Evolutionary conservation across 2,888 invertebrate species (phyloP), one percentile per base, ranked within the genome.

Genomic region (Brachypalpus laphriformis): DNA sequence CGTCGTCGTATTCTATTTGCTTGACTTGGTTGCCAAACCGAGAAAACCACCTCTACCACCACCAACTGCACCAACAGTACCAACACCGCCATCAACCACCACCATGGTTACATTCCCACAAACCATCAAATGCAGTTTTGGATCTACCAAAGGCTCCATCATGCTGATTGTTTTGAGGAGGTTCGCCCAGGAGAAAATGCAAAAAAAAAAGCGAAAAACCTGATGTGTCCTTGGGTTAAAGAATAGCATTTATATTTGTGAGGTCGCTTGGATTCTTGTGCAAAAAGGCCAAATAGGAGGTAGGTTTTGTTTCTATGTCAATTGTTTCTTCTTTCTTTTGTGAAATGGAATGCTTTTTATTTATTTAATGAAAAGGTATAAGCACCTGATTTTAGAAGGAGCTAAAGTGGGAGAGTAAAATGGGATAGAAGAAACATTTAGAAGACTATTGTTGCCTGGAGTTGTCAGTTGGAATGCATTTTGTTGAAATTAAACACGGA

Each of bases 261-360:
- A 81, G 85, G 85, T 85, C 81, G 71, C 85, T 76, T 80, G 70
- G 56, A 78, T 83, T 74, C 59, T 81, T 66, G 81, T 65, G 76
- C 81, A 85, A 85, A 85, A 81, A 85, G 85, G 85, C 75, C 71
- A 81, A 81, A 85, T 85, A 81, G 56, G 7, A 85, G 71, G 71
- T 49, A 66, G 71, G 76, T 81, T 76, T 81, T 81, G 81, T 85
- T 85, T 80, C 85, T 65, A 54, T 85, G 76, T 81, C 75, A 47
- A 81, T 75, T 76, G 49, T 37, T 61, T 20, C 34, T 45, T 63
- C 63, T 54, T 34, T 34, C 47, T 47, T 57, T 56, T 37, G 28
- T 63, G 18, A 34, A 56, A 65, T 71, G 49, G 70, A 82, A 75
- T 74, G 65, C 63, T 74, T 80, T 81, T 71, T 85, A 54, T 56